These are phyloP conservation scores for Loripinus fragilis DNA, from an alignment of 2,888 invertebrate species.

Conservation along the genomic window DNA sequence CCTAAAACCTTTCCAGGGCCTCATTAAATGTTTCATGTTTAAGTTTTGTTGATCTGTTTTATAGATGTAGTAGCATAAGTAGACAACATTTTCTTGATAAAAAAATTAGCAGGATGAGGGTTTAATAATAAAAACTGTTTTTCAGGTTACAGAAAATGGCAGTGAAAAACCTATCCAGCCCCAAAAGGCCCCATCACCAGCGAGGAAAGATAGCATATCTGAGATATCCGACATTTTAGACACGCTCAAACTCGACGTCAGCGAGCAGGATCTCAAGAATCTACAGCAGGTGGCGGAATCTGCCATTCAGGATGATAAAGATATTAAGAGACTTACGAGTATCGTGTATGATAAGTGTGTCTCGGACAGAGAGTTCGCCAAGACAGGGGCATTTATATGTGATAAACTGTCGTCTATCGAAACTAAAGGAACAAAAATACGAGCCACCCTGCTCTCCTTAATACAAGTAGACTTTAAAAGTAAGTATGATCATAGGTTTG, in stretches of 20 bases:
- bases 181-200: not conserved
- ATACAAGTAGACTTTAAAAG: conserved; percentile 78
- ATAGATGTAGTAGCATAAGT: too few species aligned
- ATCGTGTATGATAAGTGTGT: conserved; percentile 67
- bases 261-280: conserved; percentile 62
- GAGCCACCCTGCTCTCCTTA: conserved; percentile 68
- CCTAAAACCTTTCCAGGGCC: too few species aligned
- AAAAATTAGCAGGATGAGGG: too few species aligned
- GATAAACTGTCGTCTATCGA: conserved; percentile 70
- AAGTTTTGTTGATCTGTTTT: too few species aligned
- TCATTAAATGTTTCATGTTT: too few species aligned
- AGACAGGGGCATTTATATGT: conserved; percentile 73
- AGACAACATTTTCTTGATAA: too few species aligned
- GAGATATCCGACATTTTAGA: conserved; percentile 58
- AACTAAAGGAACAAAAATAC: conserved; percentile 69
- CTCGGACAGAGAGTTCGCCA: conserved; percentile 69
- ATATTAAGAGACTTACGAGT: conserved; percentile 59
- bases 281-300: conserved; percentile 58
- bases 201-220: conserved; percentile 34
- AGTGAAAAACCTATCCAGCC: not conserved
- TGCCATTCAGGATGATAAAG: conserved; percentile 42
- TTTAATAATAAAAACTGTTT: too few species aligned
- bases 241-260: conserved; percentile 56
- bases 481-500: too few species aligned
- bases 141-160: not conserved